Base-by-base conservation (phyloP, 1,140 invertebrate genomes). In the Drosophila punjabiensis region DNA sequence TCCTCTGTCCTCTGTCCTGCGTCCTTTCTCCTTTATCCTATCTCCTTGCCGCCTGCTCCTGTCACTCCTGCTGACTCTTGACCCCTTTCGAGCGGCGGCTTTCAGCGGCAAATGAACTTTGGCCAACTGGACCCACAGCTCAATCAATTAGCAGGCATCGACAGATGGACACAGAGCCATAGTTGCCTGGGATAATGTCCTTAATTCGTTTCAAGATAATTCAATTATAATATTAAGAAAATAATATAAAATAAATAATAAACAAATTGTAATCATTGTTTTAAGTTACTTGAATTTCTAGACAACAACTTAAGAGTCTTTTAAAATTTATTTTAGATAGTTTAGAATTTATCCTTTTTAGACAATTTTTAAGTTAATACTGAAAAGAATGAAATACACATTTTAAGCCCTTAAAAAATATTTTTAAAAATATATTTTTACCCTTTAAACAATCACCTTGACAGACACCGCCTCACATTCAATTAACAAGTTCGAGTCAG, bases 101-200 rank as follows among this genome's bases (percentile, higher is more conserved):
- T 50, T 32, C 45, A 30, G 41, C 66, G 62, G 61, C 66, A 68
- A 69, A 56, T 71, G 68, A 71, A 71, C 68, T 71, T n/a, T 37
- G 37, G n/a, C 13, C 41, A 68, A 48, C 33, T 71, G 50, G 67
- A 56, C 39, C 33, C 45, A 56, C 48, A 47, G 52, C 68, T 45
- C 65, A 20, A 28, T 70, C 50, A 71, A 71, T 71, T 58, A 69
- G 68, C 14, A 56, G 41, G 4, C 50, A 47, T 56, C 39, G 50
- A 47, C 24, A 55, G 52, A 18, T n/a, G 52, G 30, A 33, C 53
- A 37, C 16, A 13, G 10, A 16, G 8, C 6, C 9, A 53, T 8
- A 0, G 6, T 11, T 39, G 9, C 0, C 30, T 2, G 0, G n/a
- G 32, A 35, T 55, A 20, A 35, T 33, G 33, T 5, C 4, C 37